Evolutionary conservation across 2,888 invertebrate species (phyloP), one percentile per base, ranked within the genome.

Genomic region (Tenthredo mesomela): DNA sequence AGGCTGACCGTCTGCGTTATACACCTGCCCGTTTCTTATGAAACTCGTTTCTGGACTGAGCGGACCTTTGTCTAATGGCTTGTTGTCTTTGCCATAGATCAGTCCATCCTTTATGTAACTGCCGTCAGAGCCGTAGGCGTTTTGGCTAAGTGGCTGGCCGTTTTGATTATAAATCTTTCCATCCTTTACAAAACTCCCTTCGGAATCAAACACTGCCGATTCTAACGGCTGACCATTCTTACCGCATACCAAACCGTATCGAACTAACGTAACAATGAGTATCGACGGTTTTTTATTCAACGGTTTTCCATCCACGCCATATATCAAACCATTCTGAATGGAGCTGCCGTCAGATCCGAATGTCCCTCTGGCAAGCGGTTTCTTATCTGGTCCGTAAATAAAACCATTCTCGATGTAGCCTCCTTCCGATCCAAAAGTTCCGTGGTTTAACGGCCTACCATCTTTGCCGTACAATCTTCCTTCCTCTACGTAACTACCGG

Each of bases 401-500:
- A 90, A 89, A 0, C 93, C 93, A 84, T 92, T 92, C 25, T 91
- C 89, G 3, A 93, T 88, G 82, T 90, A 92, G 37, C 90, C 90
- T 10, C 91, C 92, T 25, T 91, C 91, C 0, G 85, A 87, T 3
- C 93, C 92, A 77, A 93, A 93, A 0, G 92, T 89, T 71, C 89
- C 90, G 70, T 93, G 93, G 87, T 92, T 91, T 47, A 93, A 85
- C 0, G 90, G 92, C 73, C 91, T 90, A 0, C 87, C 89, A 67
- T 93, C 92, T 80, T 92, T 92, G 1, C 92, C 92, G 47, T 89
- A 90, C n/a, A 93, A 85, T 65, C 89, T 89, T 12, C 93, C 93
- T 50, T 91, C 90, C 82, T 92, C 89, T 9, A 92, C 88, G 77
- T 92, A 93, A 43, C 88, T 90, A 12, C 89, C 91, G 3, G 67